Evolutionary conservation across 64 coral and sea anemone genomes (phyloP).

Genomic region (Montipora sp.): DNA sequence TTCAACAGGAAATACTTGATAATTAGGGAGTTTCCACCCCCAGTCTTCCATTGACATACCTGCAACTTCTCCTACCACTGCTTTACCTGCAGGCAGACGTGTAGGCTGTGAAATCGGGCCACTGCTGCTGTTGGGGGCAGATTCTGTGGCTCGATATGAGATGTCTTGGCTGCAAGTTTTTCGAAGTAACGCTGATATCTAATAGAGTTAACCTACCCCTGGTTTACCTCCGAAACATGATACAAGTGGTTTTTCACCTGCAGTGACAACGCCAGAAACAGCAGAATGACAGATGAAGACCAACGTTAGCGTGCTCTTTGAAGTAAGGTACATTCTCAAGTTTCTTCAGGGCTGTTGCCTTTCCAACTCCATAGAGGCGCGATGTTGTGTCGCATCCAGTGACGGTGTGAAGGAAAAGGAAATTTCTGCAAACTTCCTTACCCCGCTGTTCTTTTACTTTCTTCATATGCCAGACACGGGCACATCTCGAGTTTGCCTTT

Average conservation of each 20-base stretch:
- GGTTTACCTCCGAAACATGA: neutral
- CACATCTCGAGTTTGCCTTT: too few species aligned
- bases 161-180: slow-evolving; percentile 18
- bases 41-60: slow-evolving; percentile 8
- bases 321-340: too few species aligned
- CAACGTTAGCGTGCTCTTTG: too few species aligned
- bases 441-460: too few species aligned
- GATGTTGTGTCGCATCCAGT: too few species aligned
- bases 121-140: slow-evolving; percentile 1
- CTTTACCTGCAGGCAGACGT: slow-evolving; percentile 21
- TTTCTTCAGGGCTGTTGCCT: too few species aligned
- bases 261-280: neutral
- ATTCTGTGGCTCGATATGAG: slow-evolving; percentile 1
- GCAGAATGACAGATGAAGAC: too few species aligned
- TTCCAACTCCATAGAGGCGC: too few species aligned
- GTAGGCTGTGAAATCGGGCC: slow-evolving; percentile 25
- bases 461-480: too few species aligned
- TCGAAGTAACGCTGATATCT: slow-evolving; percentile 45
- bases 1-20: slow-evolving; percentile 13
- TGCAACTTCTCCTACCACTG: slow-evolving; percentile 39
- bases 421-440: too few species aligned
- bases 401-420: too few species aligned
- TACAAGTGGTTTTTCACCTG: slow-evolving; percentile 41
- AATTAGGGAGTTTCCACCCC: slow-evolving; percentile 33
- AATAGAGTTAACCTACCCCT: neutral